Evolutionary conservation across 2,888 invertebrate species (phyloP).

Genomic region (Noctua fimbriata): DNA sequence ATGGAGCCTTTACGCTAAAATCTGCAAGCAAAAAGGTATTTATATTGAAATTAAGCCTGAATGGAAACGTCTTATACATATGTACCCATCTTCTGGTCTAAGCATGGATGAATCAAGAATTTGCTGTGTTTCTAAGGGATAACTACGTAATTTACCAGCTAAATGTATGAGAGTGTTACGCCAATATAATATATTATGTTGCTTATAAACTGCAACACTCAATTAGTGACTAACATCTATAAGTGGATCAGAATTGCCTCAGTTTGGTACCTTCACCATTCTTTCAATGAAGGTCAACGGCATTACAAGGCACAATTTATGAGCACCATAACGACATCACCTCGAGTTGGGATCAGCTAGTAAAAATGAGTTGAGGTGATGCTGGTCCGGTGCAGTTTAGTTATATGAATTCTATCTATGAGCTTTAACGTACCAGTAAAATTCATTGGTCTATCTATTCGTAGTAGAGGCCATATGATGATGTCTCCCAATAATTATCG

Average conservation of each 20-base stretch:
- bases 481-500: background rate
- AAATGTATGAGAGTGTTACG: background rate
- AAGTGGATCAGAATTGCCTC: background rate
- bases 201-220: background rate
- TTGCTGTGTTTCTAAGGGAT: background rate
- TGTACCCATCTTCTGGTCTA: background rate
- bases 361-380: background rate
- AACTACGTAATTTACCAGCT: background rate
- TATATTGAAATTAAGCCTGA: background rate
- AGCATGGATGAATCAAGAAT: background rate
- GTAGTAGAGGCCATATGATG: too few relatives aligned
- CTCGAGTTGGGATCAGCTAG: background rate
- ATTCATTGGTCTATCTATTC: background rate
- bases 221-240: background rate
- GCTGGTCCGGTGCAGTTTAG: background rate
- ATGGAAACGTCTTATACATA: background rate
- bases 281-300: background rate
- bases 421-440: background rate
- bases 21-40: constrained; percentile 89
- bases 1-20: constrained; percentile 91
- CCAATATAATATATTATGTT: background rate
- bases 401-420: background rate
- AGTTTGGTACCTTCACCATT: background rate
- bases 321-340: background rate
- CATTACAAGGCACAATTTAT: background rate